Evolutionary conservation across 2,797 vertebrate genomes (phyloP).

Genomic region (Lagodon rhomboides): DNA sequence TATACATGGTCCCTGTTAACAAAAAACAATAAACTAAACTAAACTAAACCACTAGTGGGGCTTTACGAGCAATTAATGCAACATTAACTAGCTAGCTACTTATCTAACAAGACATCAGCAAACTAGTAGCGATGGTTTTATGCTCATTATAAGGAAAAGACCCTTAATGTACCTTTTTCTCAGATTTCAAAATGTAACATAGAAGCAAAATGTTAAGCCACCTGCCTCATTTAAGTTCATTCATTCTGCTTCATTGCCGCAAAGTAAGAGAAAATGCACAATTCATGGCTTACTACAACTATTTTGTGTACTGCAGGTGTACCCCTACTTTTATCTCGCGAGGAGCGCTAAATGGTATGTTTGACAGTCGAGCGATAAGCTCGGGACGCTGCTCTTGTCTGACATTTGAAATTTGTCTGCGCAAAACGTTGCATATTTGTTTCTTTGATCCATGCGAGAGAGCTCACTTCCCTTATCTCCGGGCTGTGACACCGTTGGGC

Average conservation of each 20-base stretch:
- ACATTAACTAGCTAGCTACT: no score
- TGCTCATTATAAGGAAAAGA: no score
- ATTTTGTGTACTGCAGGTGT: background rate
- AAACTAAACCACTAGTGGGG: no score
- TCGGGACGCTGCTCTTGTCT: background rate
- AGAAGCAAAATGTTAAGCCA: background rate
- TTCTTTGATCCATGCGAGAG: background rate
- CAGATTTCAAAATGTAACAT: background rate
- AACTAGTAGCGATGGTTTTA: no score
- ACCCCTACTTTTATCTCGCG: background rate
- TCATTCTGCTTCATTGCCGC: background rate
- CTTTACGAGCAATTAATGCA: no score
- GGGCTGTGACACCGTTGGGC: background rate
- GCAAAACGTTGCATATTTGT: background rate
- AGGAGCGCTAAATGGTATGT: background rate
- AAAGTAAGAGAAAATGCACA: background rate
- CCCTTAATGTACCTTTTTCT: no score
- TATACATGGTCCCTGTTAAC: no score
- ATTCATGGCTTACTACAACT: background rate
- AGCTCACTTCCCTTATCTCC: constrained; percentile 3
- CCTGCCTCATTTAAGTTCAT: background rate
- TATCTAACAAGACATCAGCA: no score
- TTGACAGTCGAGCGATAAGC: constrained; percentile 1
- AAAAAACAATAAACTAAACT: no score
- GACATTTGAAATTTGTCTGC: constrained; percentile 18